These are phyloP conservation scores for Phalacrocorax carbo DNA, from an alignment of 2,113 vertebrate genomes.

Conservation along the genomic window DNA sequence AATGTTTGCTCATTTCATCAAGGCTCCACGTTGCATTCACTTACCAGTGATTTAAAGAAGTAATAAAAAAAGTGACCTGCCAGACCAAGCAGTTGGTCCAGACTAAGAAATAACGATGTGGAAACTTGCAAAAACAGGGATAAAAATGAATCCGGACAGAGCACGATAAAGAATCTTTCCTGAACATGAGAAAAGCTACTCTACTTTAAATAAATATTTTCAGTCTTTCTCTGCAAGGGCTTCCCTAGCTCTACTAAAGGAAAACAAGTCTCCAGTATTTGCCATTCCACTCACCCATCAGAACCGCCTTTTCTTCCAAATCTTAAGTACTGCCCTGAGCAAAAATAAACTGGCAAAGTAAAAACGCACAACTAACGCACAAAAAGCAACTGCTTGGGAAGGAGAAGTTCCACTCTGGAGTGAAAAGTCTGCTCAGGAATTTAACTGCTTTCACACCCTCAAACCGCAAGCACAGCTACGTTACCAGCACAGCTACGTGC, in stretches of 20 bases:
- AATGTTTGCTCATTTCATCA: conserved; percentile 65
- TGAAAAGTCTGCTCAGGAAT: not conserved
- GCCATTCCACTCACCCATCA: not conserved
- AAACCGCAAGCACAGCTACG: not conserved
- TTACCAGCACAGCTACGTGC: accelerated
- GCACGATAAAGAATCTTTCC: conserved; percentile 26
- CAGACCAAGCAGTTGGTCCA: conserved; percentile 38
- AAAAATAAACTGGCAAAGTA: conserved; percentile 9
- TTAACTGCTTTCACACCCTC: not conserved
- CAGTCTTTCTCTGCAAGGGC: conserved; percentile 28
- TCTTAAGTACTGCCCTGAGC: not conserved
- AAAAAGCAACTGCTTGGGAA: not conserved
- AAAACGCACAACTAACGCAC: not conserved
- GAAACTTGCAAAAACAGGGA: conserved; percentile 57
- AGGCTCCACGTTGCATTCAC: conserved; percentile 61
- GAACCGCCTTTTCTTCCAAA: not conserved
- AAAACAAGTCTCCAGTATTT: not conserved
- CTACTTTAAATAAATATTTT: conserved; percentile 68
- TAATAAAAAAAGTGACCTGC: conserved; percentile 37
- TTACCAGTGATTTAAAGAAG: conserved; percentile 50
- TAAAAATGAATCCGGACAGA: conserved; percentile 54
- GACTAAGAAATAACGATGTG: conserved; percentile 25
- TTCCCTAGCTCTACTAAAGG: not conserved
- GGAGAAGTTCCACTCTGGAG: not conserved
- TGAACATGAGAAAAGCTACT: conserved; percentile 46